phyloP scores from a whole-genome alignment of 2,888 invertebrate genomes.

The Thecocarcelia acutangulata region DNA sequence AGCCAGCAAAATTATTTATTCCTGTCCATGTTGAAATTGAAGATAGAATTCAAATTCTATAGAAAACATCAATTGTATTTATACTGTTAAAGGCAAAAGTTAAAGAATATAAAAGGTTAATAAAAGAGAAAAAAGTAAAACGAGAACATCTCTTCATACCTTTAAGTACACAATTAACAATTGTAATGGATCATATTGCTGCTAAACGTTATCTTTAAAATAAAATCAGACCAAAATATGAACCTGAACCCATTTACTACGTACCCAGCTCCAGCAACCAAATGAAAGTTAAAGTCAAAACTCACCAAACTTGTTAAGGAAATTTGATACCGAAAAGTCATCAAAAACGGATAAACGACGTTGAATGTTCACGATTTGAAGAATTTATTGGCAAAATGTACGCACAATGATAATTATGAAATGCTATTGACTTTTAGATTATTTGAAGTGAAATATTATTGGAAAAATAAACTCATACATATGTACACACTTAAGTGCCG shows the following conservation, averaged over 20 bases:
- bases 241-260: constrained; percentile 10
- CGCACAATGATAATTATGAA: constrained; percentile 47
- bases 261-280: constrained; percentile 31
- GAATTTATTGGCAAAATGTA: constrained; percentile 23
- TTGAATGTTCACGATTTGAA: constrained; percentile 9
- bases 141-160: not conserved
- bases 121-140: constrained; percentile 39
- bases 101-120: constrained; percentile 66
- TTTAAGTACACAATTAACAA: constrained; percentile 8
- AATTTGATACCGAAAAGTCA: constrained; percentile 73
- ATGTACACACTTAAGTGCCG: no score
- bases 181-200: constrained; percentile 67
- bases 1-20: constrained; percentile 25
- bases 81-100: constrained; percentile 67
- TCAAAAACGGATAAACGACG: not conserved
- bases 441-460: constrained; percentile 32
- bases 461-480: constrained; percentile 1
- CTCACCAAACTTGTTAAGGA: constrained; percentile 78
- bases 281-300: constrained; percentile 75
- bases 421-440: constrained; percentile 62
- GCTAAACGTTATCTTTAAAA: constrained; percentile 75
- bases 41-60: constrained; percentile 24
- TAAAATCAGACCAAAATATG: constrained; percentile 71
- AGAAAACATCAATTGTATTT: constrained; percentile 61
- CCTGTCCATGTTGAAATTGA: constrained; percentile 21